Evolutionary conservation across 2,113 vertebrate genomes (phyloP).

Genomic region (Misgurnus anguillicaudatus): DNA sequence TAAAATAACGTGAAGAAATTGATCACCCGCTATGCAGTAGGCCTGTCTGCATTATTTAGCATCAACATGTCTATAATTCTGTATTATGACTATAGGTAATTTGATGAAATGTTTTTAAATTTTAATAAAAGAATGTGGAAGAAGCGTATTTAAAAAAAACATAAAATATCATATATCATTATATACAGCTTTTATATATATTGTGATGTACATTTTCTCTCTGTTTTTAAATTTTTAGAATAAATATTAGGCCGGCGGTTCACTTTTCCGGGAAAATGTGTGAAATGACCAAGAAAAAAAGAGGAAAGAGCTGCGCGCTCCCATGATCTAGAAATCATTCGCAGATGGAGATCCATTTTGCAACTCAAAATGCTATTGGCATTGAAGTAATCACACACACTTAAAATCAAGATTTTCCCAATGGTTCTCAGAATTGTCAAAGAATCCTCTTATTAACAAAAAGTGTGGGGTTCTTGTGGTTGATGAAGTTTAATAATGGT

Average conservation of each 20-base stretch:
- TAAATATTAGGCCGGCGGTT: slow-evolving; percentile 41
- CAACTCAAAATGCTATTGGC: slow-evolving; percentile 38
- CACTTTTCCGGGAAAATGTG: slow-evolving; percentile 50
- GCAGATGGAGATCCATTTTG: slow-evolving; percentile 46
- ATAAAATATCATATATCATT: too few relatives aligned
- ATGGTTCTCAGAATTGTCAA: neutral
- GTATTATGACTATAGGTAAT: too few relatives aligned
- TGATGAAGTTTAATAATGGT: too few relatives aligned
- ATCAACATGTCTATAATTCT: too few relatives aligned
- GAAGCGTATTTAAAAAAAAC: neutral
- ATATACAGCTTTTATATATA: too few relatives aligned
- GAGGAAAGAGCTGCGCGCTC: neutral
- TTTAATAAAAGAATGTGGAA: neutral
- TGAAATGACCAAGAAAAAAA: slow-evolving; percentile 26
- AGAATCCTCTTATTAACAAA: too few relatives aligned
- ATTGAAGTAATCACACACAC: slow-evolving; percentile 25
- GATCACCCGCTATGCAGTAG: neutral
- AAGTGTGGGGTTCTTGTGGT: too few relatives aligned
- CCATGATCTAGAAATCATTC: slow-evolving; percentile 48
- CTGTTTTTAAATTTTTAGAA: slow-evolving; percentile 24
- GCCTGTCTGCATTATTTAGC: neutral
- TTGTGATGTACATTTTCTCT: neutral
- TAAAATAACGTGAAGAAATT: neutral
- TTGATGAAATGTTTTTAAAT: neutral
- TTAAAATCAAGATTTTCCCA: neutral